Percentiles rank a stretch among this genome's conserved stretches.
phyloP scores from a whole-genome alignment of 2,888 invertebrate species.

The Orthosia incerta region DNA sequence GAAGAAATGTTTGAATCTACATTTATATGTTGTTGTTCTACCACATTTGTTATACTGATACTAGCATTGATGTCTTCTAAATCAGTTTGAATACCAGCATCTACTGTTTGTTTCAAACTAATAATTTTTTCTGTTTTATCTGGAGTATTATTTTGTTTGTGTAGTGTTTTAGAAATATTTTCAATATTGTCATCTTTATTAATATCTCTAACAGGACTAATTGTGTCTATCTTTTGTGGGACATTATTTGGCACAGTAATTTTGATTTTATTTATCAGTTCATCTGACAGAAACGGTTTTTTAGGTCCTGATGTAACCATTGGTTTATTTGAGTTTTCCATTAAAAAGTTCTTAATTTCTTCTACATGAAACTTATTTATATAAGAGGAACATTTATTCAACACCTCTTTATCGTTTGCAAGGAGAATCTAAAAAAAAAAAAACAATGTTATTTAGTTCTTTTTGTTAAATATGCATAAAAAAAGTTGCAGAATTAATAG shows the following conservation, averaged over 20 bases:
- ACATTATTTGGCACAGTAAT: constrained; percentile 51
- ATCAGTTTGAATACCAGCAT: constrained; percentile 74
- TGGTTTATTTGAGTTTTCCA: constrained; percentile 10
- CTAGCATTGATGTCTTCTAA: constrained; percentile 28
- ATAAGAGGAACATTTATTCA: constrained; percentile 59
- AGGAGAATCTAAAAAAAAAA: constrained; percentile 76
- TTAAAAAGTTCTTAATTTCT: constrained; percentile 68
- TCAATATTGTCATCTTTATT: constrained; percentile 4
- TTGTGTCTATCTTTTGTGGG: background rate
- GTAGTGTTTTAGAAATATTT: background rate
- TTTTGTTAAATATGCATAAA: background rate
- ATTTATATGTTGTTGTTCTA: constrained; percentile 8
- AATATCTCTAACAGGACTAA: background rate
- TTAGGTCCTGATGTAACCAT: constrained; percentile 14
- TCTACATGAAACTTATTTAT: constrained; percentile 70
- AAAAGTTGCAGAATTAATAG: background rate
- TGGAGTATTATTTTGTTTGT: constrained; percentile 12
- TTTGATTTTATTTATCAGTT: constrained; percentile 50
- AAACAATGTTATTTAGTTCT: background rate
- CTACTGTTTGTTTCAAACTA: constrained; percentile 56
- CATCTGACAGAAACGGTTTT: constrained; percentile 23
- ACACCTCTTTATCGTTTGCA: constrained; percentile 71
- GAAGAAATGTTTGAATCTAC: background rate
- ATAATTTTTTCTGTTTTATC: constrained; percentile 7
- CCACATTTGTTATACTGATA: background rate